Evolutionary conservation across 2,113 vertebrate species (phyloP).

Genomic region (Penelope pileata): DNA sequence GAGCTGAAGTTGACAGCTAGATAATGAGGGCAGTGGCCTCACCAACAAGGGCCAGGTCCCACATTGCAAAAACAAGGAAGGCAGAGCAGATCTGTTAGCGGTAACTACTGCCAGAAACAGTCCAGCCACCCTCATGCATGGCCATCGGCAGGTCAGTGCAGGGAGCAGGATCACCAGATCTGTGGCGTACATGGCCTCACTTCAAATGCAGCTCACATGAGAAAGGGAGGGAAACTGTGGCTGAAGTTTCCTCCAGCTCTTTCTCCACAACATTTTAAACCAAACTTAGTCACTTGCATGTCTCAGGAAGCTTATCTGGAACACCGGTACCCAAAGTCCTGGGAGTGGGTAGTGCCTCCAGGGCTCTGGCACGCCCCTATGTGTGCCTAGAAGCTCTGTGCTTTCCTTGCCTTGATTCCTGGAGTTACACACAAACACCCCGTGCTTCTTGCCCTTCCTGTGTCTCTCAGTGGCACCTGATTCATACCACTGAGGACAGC

Average conservation of each 20-base stretch:
- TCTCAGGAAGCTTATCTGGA: rapidly evolving
- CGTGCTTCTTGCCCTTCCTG: not conserved
- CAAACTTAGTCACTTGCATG: not conserved
- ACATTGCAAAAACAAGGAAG: not conserved
- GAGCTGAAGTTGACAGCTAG: not conserved
- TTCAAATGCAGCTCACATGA: not conserved
- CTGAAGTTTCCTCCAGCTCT: not conserved
- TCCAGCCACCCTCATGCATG: rapidly evolving
- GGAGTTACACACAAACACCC: not conserved
- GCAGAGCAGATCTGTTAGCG: not conserved
- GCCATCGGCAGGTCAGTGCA: not conserved
- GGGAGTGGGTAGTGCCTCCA: rapidly evolving
- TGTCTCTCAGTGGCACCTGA: rapidly evolving
- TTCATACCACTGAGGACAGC: not conserved
- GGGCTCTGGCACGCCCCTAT: rapidly evolving
- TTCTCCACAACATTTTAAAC: not conserved
- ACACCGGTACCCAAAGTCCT: not conserved
- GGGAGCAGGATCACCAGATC: not conserved
- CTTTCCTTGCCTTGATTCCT: not conserved
- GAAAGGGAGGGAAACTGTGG: not conserved
- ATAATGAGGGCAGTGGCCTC: not conserved
- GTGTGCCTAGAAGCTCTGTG: not conserved
- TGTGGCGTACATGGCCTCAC: not conserved
- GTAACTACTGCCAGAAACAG: not conserved
- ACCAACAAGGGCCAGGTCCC: not conserved